phyloP scores from a whole-genome alignment of 2,888 invertebrate genomes.

The Lycaena phlaeas region DNA sequence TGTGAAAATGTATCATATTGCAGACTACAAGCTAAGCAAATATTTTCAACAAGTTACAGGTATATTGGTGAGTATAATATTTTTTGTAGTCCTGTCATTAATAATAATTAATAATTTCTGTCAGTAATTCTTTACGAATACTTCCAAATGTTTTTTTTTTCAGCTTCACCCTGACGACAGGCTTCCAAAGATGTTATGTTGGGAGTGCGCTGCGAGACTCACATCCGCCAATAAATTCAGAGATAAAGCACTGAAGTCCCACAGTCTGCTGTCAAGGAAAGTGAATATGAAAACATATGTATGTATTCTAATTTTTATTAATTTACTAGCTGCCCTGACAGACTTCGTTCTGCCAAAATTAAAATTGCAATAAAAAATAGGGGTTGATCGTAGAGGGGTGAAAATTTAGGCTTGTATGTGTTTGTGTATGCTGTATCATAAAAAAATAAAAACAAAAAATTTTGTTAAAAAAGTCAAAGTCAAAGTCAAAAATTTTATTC shows the following conservation, averaged over 20 bases:
- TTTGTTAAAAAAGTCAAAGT: too few species aligned
- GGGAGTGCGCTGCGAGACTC: constrained; percentile 7
- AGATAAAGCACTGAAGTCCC: constrained; percentile 3
- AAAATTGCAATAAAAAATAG: too few species aligned
- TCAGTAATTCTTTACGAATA: not conserved
- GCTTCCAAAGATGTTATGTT: constrained; percentile 7
- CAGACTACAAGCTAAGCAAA: constrained; percentile 2
- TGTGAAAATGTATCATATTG: not conserved
- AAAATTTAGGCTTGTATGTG: too few species aligned
- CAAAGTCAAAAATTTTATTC: too few species aligned
- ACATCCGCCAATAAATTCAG: not conserved
- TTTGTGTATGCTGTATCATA: too few species aligned
- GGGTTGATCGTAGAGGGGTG: too few species aligned
- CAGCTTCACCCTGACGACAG: constrained; percentile 1
- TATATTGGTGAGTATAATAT: not conserved
- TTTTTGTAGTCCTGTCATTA: too few species aligned
- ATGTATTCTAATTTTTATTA: not conserved
- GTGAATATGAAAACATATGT: not conserved
- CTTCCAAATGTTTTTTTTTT: not conserved
- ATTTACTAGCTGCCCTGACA: too few species aligned
- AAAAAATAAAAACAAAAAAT: too few species aligned
- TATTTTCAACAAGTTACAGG: not conserved
- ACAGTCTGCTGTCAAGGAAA: not conserved
- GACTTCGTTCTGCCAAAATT: too few species aligned
- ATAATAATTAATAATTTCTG: too few species aligned